Evolutionary conservation across 2,888 invertebrate genomes (phyloP), one percentile per base, ranked within the genome.

Genomic region (Ochropacha duplaris): DNA sequence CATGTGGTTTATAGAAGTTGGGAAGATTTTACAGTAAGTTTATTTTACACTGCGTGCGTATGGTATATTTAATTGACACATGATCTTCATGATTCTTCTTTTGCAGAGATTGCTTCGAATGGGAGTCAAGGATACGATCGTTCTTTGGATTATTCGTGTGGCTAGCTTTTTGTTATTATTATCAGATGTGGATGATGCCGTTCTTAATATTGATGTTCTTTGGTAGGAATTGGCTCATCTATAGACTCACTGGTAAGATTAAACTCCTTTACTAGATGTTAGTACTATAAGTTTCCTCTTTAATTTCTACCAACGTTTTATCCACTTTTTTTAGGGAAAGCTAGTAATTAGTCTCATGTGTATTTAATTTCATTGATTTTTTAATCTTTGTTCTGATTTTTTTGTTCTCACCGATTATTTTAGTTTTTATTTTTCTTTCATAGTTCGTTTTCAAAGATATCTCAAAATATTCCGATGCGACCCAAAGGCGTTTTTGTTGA

Each of bases 171-270:
- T 98, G 98, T 74, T 98, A 98, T 85, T 98, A 97, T 88, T 98
- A 99, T 81, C 96, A 99, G 86, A 96, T 98, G 74, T 99, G 97
- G 94, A 99, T 99, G 96, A 87, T 99, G 59, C 99, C 99, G 0
- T 92, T 96, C 3, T 93, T 96, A 12, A 93, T 98, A 24, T 92
- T 99, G 19, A 87, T 98, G 34, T 93, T 99, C 60, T 97, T 99
- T 76, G 90, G 96, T 0, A 86, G 93, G 62, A 92, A 90, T 61
- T 93, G 93, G 93, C 85, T 93, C 2, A 90, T 93, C 55, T 90
- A 90, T 62, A 84, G 91, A 62, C 78, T 93, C 0, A 93, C 93
- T 57, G 93, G 93, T 93, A 72, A 77, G 77, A 39, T 39, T 16
- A 6, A 72, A 8, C 22, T n/a, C 56, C 34, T 36, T 36, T 5